phyloP scores from a whole-genome alignment of 2,113 vertebrate species.

The Phainopepla nitens region DNA sequence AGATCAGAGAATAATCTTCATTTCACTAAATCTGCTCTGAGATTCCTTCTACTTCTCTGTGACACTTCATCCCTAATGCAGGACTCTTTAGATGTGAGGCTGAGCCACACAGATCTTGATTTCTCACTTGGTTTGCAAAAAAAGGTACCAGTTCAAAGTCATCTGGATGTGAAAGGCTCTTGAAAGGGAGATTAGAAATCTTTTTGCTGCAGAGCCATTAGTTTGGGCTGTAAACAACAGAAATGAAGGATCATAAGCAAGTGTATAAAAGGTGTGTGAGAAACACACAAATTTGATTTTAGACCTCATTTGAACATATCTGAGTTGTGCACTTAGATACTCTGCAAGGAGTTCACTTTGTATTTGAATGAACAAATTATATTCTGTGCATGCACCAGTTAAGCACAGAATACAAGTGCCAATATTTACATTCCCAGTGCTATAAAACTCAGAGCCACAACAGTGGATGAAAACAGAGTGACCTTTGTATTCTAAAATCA shows the following conservation, averaged over 20 bases:
- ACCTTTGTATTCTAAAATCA: not conserved
- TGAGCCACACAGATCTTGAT: not conserved
- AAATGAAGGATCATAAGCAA: not conserved
- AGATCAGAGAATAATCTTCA: not conserved
- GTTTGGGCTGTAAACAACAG: not conserved
- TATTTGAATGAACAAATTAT: not conserved
- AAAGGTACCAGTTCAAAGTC: not conserved
- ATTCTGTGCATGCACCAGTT: not conserved
- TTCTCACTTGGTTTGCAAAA: not conserved
- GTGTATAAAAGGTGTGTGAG: not conserved
- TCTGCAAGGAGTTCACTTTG: not conserved
- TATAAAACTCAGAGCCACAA: not conserved
- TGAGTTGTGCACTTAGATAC: not conserved
- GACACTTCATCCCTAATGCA: not conserved
- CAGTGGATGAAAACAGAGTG: not conserved
- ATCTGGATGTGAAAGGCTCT: not conserved
- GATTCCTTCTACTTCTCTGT: not conserved
- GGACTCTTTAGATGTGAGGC: not conserved
- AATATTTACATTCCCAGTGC: not conserved
- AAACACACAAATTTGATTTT: not conserved
- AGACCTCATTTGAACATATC: not conserved
- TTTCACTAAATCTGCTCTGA: not conserved
- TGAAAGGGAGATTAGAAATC: not conserved
- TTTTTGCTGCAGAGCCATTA: not conserved
- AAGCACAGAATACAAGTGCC: not conserved